Conservation (phyloP, 30 jellyfish, hydroid and myxozoan genomes). For the Nemopilema nomurai region DNA sequence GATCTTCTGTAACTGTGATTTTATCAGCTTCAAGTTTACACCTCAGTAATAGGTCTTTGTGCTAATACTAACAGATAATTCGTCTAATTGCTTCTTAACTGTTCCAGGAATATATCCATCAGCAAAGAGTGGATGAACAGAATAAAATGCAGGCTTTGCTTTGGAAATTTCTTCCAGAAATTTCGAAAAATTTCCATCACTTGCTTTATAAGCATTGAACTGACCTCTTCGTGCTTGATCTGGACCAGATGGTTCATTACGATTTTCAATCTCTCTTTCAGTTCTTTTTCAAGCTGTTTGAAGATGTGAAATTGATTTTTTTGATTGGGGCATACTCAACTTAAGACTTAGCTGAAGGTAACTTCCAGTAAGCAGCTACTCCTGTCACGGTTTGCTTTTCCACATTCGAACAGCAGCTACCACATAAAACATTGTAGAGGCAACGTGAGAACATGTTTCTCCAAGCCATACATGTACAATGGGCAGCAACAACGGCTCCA, state of each 20-base stretch:
- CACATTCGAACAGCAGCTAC: neutral
- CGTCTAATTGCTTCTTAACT: slow-evolving; percentile 2
- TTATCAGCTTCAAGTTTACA: neutral
- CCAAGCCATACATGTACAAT: neutral
- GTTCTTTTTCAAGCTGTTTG: neutral
- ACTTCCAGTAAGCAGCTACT: neutral
- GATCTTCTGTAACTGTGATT: neutral
- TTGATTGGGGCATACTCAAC: neutral
- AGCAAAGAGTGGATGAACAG: slow-evolving; percentile 21
- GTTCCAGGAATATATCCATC: slow-evolving; percentile 24
- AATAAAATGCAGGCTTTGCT: slow-evolving; percentile 13
- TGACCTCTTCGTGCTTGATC: neutral
- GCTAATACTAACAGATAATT: too few species aligned
- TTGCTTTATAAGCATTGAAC: neutral
- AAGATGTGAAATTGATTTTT: neutral
- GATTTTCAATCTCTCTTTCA: neutral
- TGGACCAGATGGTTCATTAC: neutral
- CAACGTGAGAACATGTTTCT: slow-evolving; percentile 10
- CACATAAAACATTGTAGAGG: neutral
- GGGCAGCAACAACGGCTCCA: slow-evolving; percentile 8
- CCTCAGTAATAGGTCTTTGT: neutral
- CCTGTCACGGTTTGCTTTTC: neutral
- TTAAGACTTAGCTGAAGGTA: neutral
- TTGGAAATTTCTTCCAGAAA: slow-evolving; percentile 14
- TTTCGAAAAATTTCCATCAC: slow-evolving; percentile 3